Conservation (phyloP, 2,888 invertebrate genomes). For the Sericinus montela region DNA sequence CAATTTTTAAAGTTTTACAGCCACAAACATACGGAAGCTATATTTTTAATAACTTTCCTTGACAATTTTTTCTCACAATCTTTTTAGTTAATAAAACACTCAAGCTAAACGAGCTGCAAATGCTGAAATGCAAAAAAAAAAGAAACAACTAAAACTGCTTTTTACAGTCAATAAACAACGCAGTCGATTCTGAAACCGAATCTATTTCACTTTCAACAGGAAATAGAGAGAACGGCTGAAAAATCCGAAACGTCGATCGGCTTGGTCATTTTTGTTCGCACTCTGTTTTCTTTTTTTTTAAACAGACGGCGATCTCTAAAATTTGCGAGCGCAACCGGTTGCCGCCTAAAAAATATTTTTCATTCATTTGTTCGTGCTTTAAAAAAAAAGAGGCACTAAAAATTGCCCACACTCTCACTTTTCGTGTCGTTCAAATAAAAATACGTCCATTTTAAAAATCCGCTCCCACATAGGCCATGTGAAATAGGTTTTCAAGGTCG, state of each 20-base stretch:
- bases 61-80: no score
- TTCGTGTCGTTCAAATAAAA: conserved; percentile 43
- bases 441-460: conserved; percentile 33
- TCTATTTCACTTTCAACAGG: conserved; percentile 31
- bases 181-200: conserved; percentile 22
- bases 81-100: no score
- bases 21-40: no score
- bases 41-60: no score
- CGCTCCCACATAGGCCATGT: conserved; percentile 28
- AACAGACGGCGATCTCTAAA: conserved; percentile 38
- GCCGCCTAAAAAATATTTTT: conserved; percentile 40
- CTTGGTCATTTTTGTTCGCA: conserved; percentile 13
- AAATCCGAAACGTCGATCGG: conserved; percentile 24
- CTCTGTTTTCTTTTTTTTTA: conserved; percentile 30
- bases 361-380: conserved; percentile 38
- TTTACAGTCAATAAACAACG: conserved; percentile 18
- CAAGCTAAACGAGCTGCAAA: no score
- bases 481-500: conserved; percentile 23
- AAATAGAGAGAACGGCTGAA: conserved; percentile 26
- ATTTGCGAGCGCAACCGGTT: conserved; percentile 34
- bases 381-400: conserved; percentile 34
- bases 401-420: conserved; percentile 42
- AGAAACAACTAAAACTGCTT: not conserved
- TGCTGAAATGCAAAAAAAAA: not conserved
- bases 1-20: no score